Evolutionary conservation across 2,888 invertebrate genomes (phyloP), one percentile per base, ranked within the genome.

Genomic region (Gymnosoma rotundatum): DNA sequence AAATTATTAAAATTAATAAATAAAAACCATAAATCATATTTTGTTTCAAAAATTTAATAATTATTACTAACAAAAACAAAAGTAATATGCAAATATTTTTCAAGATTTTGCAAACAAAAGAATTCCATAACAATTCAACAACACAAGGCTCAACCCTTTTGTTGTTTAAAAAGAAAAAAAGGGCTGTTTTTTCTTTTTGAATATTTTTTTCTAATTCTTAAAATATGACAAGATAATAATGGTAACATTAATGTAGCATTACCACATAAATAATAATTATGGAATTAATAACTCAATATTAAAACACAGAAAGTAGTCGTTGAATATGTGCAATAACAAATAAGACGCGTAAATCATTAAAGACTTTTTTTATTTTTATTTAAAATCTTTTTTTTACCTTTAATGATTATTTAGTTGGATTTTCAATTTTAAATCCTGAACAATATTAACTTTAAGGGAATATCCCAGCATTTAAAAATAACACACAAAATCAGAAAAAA

Each of bases 201-300:
- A 25, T 25, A 1, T 2, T 25, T 25, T 25, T 25, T 25, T 25
- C 4, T 38, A 50, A 70, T 32, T 42, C 52, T 52, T 42, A 18
- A 67, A 72, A 32, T 64, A 66, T 70, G 56, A 70, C 42, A 69
- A 38, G 18, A 58, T 1, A n/a, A 75, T 52, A 50, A 64, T 48
- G 6, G 18, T 36, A 36, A 20, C n/a, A 82, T 76, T 86, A 87
- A 89, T 88, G 75, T 48, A 74, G 83, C 89, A 86, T 90, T 88
- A 89, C 87, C 83, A 78, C 90, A 89, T 89, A 87, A 89, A 90
- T 89, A 89, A 90, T 89, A 89, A 90, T 89, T 90, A 89, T 89
- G 88, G 74, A 84, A 85, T 73, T 89, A 89, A 83, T 83, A 83
- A 78, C 78, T 83, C 64, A 78, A 83, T 83, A 74, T 32, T 69